Evolutionary conservation across 2,113 vertebrate species (phyloP).

Genomic region (Chitala chitala): DNA sequence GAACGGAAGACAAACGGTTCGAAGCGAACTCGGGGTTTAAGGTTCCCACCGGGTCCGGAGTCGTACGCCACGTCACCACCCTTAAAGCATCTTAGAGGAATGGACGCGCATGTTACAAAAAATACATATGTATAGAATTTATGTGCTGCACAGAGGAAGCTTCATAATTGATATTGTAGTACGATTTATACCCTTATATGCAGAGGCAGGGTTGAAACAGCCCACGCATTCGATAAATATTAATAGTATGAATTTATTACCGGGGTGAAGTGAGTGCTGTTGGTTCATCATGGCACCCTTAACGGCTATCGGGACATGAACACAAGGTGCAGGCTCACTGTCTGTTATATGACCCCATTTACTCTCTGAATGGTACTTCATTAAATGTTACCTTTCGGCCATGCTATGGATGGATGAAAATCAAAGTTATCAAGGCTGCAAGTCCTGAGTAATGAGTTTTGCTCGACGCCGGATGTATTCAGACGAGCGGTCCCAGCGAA

Average conservation of each 20-base stretch:
- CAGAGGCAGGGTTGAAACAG: conserved; percentile 72
- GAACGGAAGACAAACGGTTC: conserved; percentile 89
- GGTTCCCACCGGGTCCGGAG: conserved; percentile 71
- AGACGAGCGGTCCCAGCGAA: conserved; percentile 84
- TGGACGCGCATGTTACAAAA: conserved; percentile 53
- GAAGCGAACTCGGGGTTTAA: conserved; percentile 83
- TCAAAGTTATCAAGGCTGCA: conserved; percentile 93
- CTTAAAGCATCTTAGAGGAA: conserved; percentile 66
- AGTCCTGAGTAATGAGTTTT: conserved; percentile 92
- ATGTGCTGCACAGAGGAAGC: conserved; percentile 73
- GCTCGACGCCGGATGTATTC: conserved; percentile 89
- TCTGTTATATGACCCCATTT: conserved; percentile 91
- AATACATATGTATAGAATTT: conserved; percentile 59
- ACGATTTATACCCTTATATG: conserved; percentile 74
- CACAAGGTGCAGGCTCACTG: conserved; percentile 79
- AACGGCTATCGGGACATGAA: conserved; percentile 84
- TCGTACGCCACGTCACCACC: conserved; percentile 61
- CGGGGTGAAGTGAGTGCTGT: conserved; percentile 79
- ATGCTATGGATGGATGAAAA: conserved; percentile 93
- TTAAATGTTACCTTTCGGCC: conserved; percentile 98
- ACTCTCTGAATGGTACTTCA: conserved; percentile 93
- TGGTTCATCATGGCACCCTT: conserved; percentile 82
- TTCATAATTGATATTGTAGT: conserved; percentile 78
- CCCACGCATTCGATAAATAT: conserved; percentile 89
- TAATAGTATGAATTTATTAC: conserved; percentile 87